These are phyloP conservation scores for Eulemur rufifrons DNA, from an alignment of 2,113 vertebrate genomes.

Conservation along the genomic window DNA sequence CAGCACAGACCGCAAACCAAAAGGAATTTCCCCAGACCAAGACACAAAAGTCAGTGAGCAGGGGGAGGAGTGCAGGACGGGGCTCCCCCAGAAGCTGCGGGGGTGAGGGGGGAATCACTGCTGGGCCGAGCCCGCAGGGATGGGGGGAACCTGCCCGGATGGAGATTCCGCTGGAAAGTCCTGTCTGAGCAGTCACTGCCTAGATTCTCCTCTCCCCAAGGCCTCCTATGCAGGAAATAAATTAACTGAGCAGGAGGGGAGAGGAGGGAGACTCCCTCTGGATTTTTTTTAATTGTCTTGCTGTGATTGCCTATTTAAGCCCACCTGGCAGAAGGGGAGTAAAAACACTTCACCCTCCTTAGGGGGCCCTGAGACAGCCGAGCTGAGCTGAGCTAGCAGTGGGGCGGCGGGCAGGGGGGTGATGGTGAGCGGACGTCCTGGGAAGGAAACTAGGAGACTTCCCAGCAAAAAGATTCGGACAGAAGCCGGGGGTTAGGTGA, in stretches of 20 bases:
- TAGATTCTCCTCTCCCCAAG: not conserved
- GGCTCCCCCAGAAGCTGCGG: not conserved
- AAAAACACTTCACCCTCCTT: conserved; percentile 57
- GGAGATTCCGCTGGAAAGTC: not conserved
- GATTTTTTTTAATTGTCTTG: conserved; percentile 53
- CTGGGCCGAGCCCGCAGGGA: not conserved
- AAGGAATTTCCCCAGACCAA: not conserved
- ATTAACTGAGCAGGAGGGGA: not conserved
- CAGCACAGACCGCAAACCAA: not conserved
- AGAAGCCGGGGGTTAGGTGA: not conserved
- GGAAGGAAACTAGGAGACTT: not conserved
- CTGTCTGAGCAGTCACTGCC: not conserved
- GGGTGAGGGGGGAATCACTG: too few relatives aligned
- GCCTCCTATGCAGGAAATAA: conserved; percentile 39
- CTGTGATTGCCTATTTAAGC: conserved; percentile 66
- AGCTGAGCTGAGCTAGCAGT: not conserved
- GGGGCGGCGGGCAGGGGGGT: not conserved
- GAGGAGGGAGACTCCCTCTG: not conserved
- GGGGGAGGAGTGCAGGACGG: not conserved
- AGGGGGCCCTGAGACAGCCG: not conserved
- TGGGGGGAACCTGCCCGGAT: not conserved
- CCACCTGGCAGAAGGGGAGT: conserved; percentile 50
- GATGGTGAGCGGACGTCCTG: too few relatives aligned
- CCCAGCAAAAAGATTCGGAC: not conserved
- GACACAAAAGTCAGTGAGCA: not conserved